These are phyloP conservation scores for Zelostemma sp. DNA, from an alignment of 1,140 invertebrate species.

Conservation along the genomic window DNA sequence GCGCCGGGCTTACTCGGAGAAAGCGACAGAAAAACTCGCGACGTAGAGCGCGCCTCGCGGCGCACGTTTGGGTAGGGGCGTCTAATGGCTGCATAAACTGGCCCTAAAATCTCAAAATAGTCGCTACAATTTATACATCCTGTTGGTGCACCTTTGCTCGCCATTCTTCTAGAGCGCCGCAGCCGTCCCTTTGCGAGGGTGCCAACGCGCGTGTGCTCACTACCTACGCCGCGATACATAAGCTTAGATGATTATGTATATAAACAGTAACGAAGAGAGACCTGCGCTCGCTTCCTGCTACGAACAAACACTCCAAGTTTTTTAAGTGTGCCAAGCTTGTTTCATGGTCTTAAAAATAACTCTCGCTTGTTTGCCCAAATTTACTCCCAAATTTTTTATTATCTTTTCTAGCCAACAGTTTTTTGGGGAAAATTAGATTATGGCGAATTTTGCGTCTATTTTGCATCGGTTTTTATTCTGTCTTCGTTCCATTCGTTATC, in stretches of 20 bases:
- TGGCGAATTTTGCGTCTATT: too few relatives aligned
- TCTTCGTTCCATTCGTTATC: too few relatives aligned
- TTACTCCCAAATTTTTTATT: too few relatives aligned
- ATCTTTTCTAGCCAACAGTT: too few relatives aligned
- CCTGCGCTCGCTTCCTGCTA: conserved; percentile 14
- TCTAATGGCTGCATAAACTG: conserved; percentile 53
- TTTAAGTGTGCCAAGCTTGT: background rate
- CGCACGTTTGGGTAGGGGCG: conserved; percentile 13
- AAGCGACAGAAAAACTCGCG: conserved; percentile 37
- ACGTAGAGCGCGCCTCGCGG: conserved; percentile 24
- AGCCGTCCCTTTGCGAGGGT: conserved; percentile 35
- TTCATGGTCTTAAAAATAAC: background rate
- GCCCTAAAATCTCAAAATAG: conserved; percentile 56
- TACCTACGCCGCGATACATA: conserved; percentile 39
- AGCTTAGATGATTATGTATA: conserved; percentile 36
- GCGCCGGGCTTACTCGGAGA: conserved; percentile 28
- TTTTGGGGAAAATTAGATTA: too few relatives aligned
- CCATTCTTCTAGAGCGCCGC: conserved; percentile 38
- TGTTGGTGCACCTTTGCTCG: conserved; percentile 53
- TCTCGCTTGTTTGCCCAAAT: background rate
- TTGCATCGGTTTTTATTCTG: too few relatives aligned
- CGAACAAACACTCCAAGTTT: conserved; percentile 38
- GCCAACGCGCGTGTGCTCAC: conserved; percentile 42
- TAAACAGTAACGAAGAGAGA: conserved; percentile 43
- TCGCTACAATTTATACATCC: conserved; percentile 60